phyloP scores from a whole-genome alignment of 1,140 invertebrate genomes.

The Lanistes nyassanus region DNA sequence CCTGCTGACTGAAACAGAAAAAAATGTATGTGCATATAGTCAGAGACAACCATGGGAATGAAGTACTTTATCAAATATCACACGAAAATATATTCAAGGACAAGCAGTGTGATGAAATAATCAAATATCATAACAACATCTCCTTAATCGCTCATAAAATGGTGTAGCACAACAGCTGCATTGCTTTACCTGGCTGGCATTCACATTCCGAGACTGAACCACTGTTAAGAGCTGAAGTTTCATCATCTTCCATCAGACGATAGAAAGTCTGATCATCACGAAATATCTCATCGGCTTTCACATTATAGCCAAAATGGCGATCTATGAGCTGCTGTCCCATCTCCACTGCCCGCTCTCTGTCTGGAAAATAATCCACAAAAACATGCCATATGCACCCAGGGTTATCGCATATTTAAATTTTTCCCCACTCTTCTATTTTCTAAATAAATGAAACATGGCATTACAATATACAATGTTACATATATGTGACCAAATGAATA shows the following conservation, averaged over 20 bases:
- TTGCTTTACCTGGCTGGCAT: constrained; percentile 45
- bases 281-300: constrained; percentile 48
- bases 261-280: constrained; percentile 54
- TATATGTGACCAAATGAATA: too few relatives aligned
- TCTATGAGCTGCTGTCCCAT: constrained; percentile 65
- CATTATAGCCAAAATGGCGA: constrained; percentile 59
- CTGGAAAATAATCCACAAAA: constrained; percentile 37
- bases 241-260: constrained; percentile 62
- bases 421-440: too few relatives aligned
- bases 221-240: constrained; percentile 60
- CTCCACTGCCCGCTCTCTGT: constrained; percentile 54
- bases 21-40: too few relatives aligned
- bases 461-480: too few relatives aligned
- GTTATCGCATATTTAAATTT: too few relatives aligned
- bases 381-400: constrained; percentile 7
- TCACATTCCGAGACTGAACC: constrained; percentile 50
- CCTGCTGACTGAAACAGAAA: constrained; percentile 54
- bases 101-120: background rate
- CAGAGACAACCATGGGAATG: background rate
- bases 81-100: background rate
- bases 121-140: background rate
- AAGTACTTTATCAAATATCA: background rate
- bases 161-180: background rate
- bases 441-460: too few relatives aligned
- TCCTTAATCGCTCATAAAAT: background rate